These are phyloP conservation scores for Tangachromis dhanisi DNA, from an alignment of 2,113 vertebrate species.

Conservation along the genomic window DNA sequence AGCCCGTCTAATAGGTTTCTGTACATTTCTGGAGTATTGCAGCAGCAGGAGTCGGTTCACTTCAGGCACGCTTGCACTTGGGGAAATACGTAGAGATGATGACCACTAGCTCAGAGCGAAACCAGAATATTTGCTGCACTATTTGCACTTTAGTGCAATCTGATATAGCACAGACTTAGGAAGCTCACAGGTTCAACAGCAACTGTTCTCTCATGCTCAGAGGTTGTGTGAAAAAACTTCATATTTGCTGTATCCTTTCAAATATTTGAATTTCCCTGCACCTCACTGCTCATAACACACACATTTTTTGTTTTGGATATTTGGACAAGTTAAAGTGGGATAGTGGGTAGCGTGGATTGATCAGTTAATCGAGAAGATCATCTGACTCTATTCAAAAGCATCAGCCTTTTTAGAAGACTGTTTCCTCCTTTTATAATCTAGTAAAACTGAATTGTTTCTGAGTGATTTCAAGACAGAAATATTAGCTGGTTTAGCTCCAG, in stretches of 20 bases:
- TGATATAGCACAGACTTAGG: background rate
- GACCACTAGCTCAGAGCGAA: background rate
- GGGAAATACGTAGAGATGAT: fast-evolving
- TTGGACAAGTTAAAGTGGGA: background rate
- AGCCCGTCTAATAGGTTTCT: background rate
- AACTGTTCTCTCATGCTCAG: background rate
- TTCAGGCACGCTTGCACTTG: fast-evolving
- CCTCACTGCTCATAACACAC: background rate
- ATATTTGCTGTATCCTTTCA: fast-evolving
- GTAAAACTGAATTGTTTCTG: background rate
- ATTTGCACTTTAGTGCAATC: background rate
- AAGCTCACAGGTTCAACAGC: fast-evolving
- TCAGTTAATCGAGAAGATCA: background rate
- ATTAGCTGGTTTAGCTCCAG: background rate
- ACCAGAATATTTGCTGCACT: background rate
- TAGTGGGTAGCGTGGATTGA: background rate
- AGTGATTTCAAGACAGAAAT: background rate
- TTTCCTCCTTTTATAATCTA: background rate
- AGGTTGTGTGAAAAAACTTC: background rate
- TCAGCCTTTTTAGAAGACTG: background rate
- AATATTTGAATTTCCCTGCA: background rate
- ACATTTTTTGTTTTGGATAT: background rate
- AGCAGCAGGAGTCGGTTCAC: background rate
- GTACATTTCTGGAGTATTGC: background rate
- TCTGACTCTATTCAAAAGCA: background rate